Percentiles rank a stretch among this genome's conserved stretches.
These are phyloP conservation scores for Chlorodrepanis virens DNA, from an alignment of 2,113 vertebrate species.

Conservation along the genomic window DNA sequence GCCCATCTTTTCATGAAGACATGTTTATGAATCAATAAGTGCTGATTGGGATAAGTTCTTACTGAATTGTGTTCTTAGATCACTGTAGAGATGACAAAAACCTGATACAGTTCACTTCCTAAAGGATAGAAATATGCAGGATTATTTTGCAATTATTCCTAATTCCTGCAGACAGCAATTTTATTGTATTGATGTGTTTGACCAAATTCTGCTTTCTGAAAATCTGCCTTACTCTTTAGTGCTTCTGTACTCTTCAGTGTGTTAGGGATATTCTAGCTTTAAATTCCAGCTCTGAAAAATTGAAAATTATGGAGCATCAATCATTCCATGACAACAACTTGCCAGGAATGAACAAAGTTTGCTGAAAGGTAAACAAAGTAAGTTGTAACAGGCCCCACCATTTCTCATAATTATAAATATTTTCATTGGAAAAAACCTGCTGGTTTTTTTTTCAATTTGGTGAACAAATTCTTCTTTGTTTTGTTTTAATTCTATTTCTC, in stretches of 20 bases:
- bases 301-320: neutral
- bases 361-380: neutral
- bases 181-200: neutral
- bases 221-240: neutral
- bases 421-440: neutral
- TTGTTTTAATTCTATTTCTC: neutral
- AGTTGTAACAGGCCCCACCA: neutral
- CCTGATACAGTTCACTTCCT: neutral
- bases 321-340: neutral
- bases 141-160: neutral
- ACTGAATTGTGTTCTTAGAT: neutral
- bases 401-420: neutral
- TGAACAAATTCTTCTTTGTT: neutral
- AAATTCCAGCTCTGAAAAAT: neutral
- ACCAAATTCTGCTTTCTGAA: neutral
- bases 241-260: neutral
- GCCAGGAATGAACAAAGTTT: neutral
- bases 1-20: neutral
- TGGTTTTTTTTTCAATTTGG: accelerated
- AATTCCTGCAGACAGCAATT: neutral
- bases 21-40: neutral
- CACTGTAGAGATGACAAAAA: neutral
- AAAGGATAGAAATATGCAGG: neutral
- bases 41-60: neutral
- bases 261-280: neutral